Conservation (phyloP, 1,140 invertebrate genomes). For the Chlorops oryzae region DNA sequence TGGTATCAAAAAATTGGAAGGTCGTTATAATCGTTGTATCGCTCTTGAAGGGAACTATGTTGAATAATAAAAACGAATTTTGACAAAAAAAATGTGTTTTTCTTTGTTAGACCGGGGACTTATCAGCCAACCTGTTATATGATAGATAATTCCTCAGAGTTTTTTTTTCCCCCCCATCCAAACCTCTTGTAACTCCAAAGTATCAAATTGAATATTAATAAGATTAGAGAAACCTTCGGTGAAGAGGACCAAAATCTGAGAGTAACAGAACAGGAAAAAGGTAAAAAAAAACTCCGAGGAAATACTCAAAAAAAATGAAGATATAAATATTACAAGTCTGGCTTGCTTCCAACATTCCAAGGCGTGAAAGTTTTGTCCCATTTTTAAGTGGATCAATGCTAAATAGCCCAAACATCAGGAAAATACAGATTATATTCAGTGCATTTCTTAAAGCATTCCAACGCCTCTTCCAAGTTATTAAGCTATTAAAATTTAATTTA, state of each 20-base stretch:
- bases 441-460: slow-evolving; percentile 18
- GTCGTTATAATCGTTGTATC: too few relatives aligned
- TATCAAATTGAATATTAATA: too few relatives aligned
- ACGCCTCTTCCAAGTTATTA: slow-evolving; percentile 10
- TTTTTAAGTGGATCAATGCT: slow-evolving; percentile 29
- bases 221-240: not conserved
- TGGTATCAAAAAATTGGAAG: too few relatives aligned
- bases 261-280: not conserved
- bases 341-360: slow-evolving; percentile 39
- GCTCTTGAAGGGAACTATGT: too few relatives aligned
- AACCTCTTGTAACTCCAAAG: not conserved
- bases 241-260: not conserved
- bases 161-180: too few relatives aligned
- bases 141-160: too few relatives aligned
- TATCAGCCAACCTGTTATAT: too few relatives aligned
- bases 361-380: slow-evolving; percentile 25
- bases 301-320: too few relatives aligned
- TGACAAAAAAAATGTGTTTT: too few relatives aligned
- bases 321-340: slow-evolving; percentile 25
- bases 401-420: slow-evolving; percentile 32
- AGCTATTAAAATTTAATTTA: slow-evolving; percentile 9
- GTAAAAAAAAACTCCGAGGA: not conserved
- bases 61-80: too few relatives aligned
- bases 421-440: slow-evolving; percentile 23
- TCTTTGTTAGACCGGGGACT: too few relatives aligned